These are phyloP conservation scores for Dugesia japonica DNA, from an alignment of 2,888 invertebrate species.

Conservation along the genomic window DNA sequence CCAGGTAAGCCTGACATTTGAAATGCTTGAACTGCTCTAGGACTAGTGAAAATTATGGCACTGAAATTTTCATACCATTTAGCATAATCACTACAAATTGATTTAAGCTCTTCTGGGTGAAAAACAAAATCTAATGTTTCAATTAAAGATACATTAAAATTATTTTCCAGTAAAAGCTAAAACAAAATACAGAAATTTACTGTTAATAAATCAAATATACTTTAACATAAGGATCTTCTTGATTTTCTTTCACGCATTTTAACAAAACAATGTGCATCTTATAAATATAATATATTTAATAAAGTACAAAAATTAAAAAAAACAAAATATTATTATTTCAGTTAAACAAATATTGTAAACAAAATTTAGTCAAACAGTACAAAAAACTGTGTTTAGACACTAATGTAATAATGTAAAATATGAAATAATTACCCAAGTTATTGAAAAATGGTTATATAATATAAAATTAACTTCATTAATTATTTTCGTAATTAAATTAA, in stretches of 20 bases:
- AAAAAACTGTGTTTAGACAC: too few relatives aligned
- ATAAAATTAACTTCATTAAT: too few relatives aligned
- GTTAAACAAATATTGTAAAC: not conserved
- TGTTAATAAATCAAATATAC: not conserved
- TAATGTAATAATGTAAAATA: too few relatives aligned
- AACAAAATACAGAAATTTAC: not conserved
- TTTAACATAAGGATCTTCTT: not conserved
- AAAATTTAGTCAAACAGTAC: not conserved
- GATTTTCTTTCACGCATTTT: not conserved
- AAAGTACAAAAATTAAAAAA: not conserved
- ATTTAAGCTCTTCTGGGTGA: slow-evolving; percentile 16
- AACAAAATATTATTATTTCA: not conserved
- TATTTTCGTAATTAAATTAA: too few relatives aligned
- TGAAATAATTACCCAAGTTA: too few relatives aligned
- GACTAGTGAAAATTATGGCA: slow-evolving; percentile 27
- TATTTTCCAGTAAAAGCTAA: slow-evolving; percentile 17
- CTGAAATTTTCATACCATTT: slow-evolving; percentile 12
- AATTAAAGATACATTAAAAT: slow-evolving; percentile 22
- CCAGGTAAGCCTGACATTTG: not conserved
- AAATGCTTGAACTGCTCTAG: slow-evolving; percentile 24
- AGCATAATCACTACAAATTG: not conserved
- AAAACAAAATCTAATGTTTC: slow-evolving; percentile 30
- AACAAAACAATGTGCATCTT: not conserved
- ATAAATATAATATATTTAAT: too few relatives aligned
- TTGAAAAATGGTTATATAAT: too few relatives aligned